phyloP scores from a whole-genome alignment of 1,140 invertebrate species.

The Drosophila pruinosa region DNA sequence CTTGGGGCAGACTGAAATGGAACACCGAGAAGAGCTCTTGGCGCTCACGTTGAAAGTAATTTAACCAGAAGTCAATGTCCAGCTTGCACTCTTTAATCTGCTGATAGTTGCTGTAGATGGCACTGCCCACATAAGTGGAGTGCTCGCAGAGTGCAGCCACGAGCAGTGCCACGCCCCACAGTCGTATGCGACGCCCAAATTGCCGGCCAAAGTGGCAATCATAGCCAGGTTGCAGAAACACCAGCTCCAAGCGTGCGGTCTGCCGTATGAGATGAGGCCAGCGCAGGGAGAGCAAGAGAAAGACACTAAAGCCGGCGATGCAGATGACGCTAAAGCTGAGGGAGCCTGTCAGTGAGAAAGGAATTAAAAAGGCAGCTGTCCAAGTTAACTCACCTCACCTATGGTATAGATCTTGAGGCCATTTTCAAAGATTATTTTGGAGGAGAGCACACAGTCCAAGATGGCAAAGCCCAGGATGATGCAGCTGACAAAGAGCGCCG shows the following conservation, averaged over 20 bases:
- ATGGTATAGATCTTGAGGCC: conserved; percentile 74
- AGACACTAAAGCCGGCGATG: conserved; percentile 58
- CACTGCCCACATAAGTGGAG: conserved; percentile 64
- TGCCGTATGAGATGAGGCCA: conserved; percentile 63
- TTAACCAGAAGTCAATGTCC: conserved; percentile 68
- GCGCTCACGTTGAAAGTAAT: conserved; percentile 69
- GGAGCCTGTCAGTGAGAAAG: conserved; percentile 39
- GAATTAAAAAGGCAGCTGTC: neutral
- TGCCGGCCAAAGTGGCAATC: conserved; percentile 38
- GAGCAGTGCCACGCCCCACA: conserved; percentile 52
- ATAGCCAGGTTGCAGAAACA: conserved; percentile 61
- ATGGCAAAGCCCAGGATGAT: conserved; percentile 53
- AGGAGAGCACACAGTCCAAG: conserved; percentile 57
- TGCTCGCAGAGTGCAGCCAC: conserved; percentile 62
- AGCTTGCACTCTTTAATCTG: conserved; percentile 71
- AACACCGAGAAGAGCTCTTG: conserved; percentile 67
- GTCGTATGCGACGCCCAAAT: conserved; percentile 49
- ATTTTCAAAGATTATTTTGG: conserved; percentile 52
- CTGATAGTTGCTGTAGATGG: conserved; percentile 67
- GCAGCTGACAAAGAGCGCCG: conserved; percentile 41
- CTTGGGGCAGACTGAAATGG: conserved; percentile 49
- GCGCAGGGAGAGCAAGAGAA: conserved; percentile 54
- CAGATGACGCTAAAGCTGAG: conserved; percentile 76
- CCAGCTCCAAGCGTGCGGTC: conserved; percentile 54
- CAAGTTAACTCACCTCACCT: conserved; percentile 31